Base-by-base conservation (phyloP, 37 sponge, comb jelly and placozoan species). In the Amphimedon queenslandica region DNA sequence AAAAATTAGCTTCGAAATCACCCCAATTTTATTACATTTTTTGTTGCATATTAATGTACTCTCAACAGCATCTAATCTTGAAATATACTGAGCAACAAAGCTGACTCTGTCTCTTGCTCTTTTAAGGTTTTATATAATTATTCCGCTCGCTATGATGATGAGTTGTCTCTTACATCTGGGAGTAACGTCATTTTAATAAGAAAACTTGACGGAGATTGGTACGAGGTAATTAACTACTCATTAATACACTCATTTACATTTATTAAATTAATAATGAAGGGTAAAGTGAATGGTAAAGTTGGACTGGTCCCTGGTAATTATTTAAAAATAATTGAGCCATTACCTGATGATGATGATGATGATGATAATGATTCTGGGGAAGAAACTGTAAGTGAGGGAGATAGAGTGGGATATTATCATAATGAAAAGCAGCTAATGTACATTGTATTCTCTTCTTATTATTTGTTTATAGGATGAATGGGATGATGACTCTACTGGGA, bases 241-340 rank as follows among this genome's bases (percentile, higher is more conserved):
- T 47, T 47, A 13, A 18, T 47, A 47, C 13, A 47, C 51, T 8
- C 13, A 47, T 13, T 13, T 18, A 13, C 8, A 13, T 18, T 47
- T 47, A 47, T 18, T 47, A 47, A 13, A 47, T 8, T 42, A 71
- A 71, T 43, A 71, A 43, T 57, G 39, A 41, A 82, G 66, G 83
- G 80, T 25, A 74, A 56, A 31, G 18, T 75, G n/a, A 41, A 74
- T 6, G 80, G 83, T 1, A 72, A 70, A 29, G 51, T 60, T 13
- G 89, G 89, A 31, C 64, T 88, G 35, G 79, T 82, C 1, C 89
- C 89, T 24, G 63, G 64, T 28, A 88, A 77, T 69, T 88, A 88
- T 58, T 58, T 88, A 21, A 27, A 73, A 13, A 68, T 88, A 32
- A 82, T 82, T 31, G 80, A 87, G 43, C 64, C 69, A 8, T 66